These are phyloP conservation scores for Gymnothorax javanicus DNA, from an alignment of 2,797 vertebrate species.

Conservation along the genomic window DNA sequence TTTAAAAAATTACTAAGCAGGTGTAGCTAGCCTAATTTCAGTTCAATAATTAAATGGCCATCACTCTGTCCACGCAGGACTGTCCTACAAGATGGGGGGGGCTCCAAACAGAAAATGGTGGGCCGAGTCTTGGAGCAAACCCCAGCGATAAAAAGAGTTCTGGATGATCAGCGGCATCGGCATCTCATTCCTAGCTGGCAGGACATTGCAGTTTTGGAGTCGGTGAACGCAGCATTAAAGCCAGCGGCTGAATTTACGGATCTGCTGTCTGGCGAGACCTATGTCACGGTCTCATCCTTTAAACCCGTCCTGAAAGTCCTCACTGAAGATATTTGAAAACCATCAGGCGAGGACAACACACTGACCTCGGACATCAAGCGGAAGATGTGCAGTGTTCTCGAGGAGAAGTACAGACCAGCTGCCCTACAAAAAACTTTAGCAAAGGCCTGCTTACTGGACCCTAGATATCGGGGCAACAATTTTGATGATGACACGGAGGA, in stretches of 20 bases:
- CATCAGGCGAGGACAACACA: not conserved
- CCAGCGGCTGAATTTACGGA: constrained; percentile 33
- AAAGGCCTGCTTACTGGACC: constrained; percentile 31
- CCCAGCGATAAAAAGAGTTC: not conserved
- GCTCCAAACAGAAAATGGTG: not conserved
- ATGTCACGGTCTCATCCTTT: constrained; percentile 31
- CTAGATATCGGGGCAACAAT: constrained; percentile 20
- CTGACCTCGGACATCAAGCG: not conserved
- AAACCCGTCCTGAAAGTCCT: constrained; percentile 36
- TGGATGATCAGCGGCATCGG: not conserved
- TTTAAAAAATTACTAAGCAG: no score
- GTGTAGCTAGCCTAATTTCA: no score
- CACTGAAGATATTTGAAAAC: not conserved
- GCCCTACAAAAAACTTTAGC: constrained; percentile 32
- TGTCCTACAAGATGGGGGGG: no score
- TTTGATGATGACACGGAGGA: constrained; percentile 25
- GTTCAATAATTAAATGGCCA: no score
- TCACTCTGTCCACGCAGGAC: no score
- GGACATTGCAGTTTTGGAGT: not conserved
- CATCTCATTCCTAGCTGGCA: constrained; percentile 18
- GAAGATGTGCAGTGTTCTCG: constrained; percentile 36
- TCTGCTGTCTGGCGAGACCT: constrained; percentile 32
- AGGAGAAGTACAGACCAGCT: constrained; percentile 35
- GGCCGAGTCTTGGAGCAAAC: not conserved
- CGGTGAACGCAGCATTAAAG: not conserved